Evolutionary conservation across 64 coral and sea anemone species (phyloP).

Genomic region (Actinia tenebrosa): DNA sequence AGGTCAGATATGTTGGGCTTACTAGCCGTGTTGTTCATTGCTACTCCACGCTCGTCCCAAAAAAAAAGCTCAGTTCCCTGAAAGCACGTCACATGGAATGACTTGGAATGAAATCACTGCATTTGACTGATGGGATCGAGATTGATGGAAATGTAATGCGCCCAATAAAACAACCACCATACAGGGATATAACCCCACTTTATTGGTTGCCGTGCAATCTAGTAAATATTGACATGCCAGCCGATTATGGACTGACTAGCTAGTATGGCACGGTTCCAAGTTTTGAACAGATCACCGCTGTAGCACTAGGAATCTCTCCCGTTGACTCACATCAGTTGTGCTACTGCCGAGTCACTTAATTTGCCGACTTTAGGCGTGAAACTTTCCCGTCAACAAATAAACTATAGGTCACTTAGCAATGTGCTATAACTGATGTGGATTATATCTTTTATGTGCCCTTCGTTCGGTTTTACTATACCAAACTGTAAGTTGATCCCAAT

Average conservation of each 20-base stretch:
- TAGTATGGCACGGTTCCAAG: not conserved
- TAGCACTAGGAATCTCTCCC: not conserved
- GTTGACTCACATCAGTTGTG: not conserved
- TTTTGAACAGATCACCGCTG: not conserved
- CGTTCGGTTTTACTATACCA: not conserved
- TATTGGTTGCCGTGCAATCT: not conserved
- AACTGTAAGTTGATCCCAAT: not conserved
- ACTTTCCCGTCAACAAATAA: slow-evolving; percentile 6
- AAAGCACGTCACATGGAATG: not conserved
- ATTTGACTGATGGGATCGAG: not conserved
- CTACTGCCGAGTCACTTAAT: not conserved
- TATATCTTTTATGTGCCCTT: not conserved
- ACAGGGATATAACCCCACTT: not conserved
- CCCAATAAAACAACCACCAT: not conserved
- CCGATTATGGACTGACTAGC: not conserved
- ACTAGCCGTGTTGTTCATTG: not conserved
- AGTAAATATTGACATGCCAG: slow-evolving; percentile 4
- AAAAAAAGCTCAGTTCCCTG: not conserved
- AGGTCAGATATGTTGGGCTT: not conserved
- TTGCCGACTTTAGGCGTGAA: not conserved
- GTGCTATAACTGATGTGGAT: not conserved
- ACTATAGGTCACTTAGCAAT: not conserved
- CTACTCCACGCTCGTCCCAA: not conserved
- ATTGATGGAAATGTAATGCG: not conserved
- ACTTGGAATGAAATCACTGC: not conserved